Percentiles rank a stretch among this genome's conserved stretches.
Evolutionary conservation across 2,113 vertebrate genomes (phyloP).

Genomic region (Lampris incognitus): DNA sequence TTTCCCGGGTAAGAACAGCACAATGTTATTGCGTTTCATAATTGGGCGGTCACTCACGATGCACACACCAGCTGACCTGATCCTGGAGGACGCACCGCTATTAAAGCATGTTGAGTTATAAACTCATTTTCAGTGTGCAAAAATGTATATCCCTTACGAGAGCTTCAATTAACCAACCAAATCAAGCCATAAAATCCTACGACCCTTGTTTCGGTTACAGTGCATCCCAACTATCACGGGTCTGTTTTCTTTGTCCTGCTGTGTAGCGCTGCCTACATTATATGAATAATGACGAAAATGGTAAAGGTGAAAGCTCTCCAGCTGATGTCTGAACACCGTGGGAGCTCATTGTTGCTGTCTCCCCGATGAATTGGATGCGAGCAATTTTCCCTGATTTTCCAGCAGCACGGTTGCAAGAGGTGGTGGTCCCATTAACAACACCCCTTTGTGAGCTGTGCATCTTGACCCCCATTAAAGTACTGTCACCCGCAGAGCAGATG

Average conservation of each 20-base stretch:
- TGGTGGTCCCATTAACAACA: conserved; percentile 71
- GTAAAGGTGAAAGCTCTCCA: not conserved
- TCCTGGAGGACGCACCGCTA: conserved; percentile 11
- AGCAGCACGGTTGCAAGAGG: conserved; percentile 70
- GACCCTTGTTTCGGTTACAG: not conserved
- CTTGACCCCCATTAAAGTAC: conserved; percentile 83
- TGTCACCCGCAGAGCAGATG: conserved; percentile 81
- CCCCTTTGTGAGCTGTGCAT: conserved; percentile 74
- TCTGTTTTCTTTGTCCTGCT: not conserved
- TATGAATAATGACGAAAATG: conserved; percentile 26
- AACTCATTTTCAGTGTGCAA: not conserved
- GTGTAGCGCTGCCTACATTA: conserved; percentile 5
- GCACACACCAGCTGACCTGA: conserved; percentile 52
- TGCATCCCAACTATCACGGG: not conserved
- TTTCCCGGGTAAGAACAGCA: conserved; percentile 42
- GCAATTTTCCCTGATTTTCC: conserved; percentile 74
- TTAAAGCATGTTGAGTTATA: not conserved
- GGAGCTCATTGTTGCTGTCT: conserved; percentile 5
- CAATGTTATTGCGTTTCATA: conserved; percentile 57
- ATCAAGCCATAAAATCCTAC: not conserved
- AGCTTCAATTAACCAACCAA: not conserved
- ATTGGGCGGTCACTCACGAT: conserved; percentile 63
- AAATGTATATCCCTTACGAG: not conserved
- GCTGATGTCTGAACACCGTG: conserved; percentile 2
- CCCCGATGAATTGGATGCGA: conserved; percentile 54